Percentiles rank a stretch among this genome's conserved stretches.
These are phyloP conservation scores for Carabus problematicus DNA, from an alignment of 2,888 invertebrate genomes.

Conservation along the genomic window DNA sequence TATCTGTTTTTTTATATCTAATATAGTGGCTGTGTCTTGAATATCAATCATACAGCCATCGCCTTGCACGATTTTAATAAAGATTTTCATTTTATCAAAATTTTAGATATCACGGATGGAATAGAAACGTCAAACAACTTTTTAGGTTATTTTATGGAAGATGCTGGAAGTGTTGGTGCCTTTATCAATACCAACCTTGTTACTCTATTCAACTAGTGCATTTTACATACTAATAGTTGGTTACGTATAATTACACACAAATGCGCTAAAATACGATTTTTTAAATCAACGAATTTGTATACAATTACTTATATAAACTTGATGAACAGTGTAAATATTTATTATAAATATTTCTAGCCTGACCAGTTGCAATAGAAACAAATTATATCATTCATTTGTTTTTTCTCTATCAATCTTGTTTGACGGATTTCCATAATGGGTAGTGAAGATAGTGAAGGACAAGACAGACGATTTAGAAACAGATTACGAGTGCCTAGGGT, in stretches of 20 bases:
- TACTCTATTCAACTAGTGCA: too few relatives aligned
- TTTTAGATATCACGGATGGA: constrained; percentile 61
- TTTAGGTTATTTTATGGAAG: constrained; percentile 53
- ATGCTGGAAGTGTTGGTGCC: constrained; percentile 47
- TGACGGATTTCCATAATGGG: constrained; percentile 60
- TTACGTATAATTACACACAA: constrained; percentile 33
- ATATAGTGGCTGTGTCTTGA: constrained; percentile 65
- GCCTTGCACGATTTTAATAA: constrained; percentile 76
- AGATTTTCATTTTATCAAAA: constrained; percentile 69
- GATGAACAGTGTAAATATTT: too few relatives aligned
- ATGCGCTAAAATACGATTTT: neutral
- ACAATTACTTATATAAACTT: too few relatives aligned
- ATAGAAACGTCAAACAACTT: constrained; percentile 60
- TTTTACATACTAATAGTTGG: too few relatives aligned
- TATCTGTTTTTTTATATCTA: constrained; percentile 74
- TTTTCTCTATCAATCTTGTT: constrained; percentile 61
- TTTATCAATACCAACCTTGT: constrained; percentile 1
- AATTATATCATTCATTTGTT: constrained; percentile 61
- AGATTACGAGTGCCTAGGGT: too few relatives aligned
- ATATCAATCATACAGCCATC: constrained; percentile 74
- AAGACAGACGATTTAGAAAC: too few relatives aligned
- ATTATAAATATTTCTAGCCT: too few relatives aligned
- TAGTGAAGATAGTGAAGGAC: too few relatives aligned
- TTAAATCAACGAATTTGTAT: constrained; percentile 46
- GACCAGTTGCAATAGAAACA: too few relatives aligned